Evolutionary conservation across 2,888 invertebrate genomes (phyloP), one percentile per base, ranked within the genome.

Genomic region (Carterocephalus palaemon): DNA sequence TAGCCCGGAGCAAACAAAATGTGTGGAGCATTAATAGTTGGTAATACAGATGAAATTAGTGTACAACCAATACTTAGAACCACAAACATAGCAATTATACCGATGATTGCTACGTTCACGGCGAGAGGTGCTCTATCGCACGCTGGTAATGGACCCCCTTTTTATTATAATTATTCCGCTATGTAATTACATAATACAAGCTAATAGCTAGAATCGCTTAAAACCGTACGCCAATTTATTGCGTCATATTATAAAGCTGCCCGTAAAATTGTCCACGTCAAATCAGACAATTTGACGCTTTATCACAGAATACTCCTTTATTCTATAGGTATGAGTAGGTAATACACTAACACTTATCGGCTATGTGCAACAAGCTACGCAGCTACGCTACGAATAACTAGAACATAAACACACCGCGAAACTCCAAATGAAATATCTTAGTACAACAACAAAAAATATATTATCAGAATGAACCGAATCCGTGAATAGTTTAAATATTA

Each of bases 31-130:
- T 59, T 57, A 59, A 52, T 58, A 57, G 54, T 64, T 60, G 57
- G 55, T 67, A 63, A 65, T 66, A 51, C 52, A 61, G 58, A 64
- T 63, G 57, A 64, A 62, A 70, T 69, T 64, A 67, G 59, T 61
- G 60, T 52, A 53, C 55, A 59, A 53, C 59, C 54, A 57, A 48
- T 62, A 62, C 53, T 67, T 70, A 66, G 53, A 55, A 57, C 38
- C 57, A 49, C 55, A 58, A 62, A 51, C 54, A 57, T 46, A 46
- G 54, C 57, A 67, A 71, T 75, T 73, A 74, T 59, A 33, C 12
- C 36, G 46, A 29, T 56, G 60, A 66, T 67, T 65, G 62, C 57
- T 48, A 51, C 37, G 41, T 49, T 42, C 42, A 20, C 33, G 26
- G 23, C 24, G 22, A 8, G 23, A 41, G 12, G 15, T 42, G 10